phyloP scores from a whole-genome alignment of 2,888 invertebrate genomes.

The Netelia fuscicornis region DNA sequence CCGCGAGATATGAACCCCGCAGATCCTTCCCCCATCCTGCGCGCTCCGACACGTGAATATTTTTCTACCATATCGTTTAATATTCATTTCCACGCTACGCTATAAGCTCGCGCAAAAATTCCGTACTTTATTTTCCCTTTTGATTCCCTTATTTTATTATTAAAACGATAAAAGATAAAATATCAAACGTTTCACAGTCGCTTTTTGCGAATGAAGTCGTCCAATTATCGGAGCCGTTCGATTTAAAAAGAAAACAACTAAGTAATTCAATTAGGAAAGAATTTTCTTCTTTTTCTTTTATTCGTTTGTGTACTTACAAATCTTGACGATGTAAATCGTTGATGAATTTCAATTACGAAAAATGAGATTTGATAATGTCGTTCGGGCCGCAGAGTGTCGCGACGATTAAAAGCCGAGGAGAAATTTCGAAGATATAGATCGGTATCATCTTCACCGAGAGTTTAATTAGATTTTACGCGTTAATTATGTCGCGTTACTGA shows the following conservation, averaged over 20 bases:
- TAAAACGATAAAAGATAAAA: not conserved
- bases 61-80: conserved; percentile 48
- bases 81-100: conserved; percentile 68
- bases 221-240: no score
- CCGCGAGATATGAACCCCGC: conserved; percentile 42
- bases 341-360: no score
- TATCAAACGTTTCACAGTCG: conserved; percentile 4
- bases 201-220: no score
- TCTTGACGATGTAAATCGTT: no score
- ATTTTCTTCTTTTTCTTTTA: no score
- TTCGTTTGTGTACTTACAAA: no score
- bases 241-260: no score
- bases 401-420: no score
- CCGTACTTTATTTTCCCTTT: conserved; percentile 14
- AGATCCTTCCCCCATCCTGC: conserved; percentile 55
- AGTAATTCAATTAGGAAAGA: no score
- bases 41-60: conserved; percentile 17
- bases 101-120: conserved; percentile 45
- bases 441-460: not conserved
- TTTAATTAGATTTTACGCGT: conserved; percentile 58
- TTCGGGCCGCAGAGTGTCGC: no score
- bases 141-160: not conserved
- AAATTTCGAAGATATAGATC: no score
- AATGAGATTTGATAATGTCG: no score
- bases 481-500: conserved; percentile 30